phyloP scores from a whole-genome alignment of 2,888 invertebrate species.

The Tethea ocularis region DNA sequence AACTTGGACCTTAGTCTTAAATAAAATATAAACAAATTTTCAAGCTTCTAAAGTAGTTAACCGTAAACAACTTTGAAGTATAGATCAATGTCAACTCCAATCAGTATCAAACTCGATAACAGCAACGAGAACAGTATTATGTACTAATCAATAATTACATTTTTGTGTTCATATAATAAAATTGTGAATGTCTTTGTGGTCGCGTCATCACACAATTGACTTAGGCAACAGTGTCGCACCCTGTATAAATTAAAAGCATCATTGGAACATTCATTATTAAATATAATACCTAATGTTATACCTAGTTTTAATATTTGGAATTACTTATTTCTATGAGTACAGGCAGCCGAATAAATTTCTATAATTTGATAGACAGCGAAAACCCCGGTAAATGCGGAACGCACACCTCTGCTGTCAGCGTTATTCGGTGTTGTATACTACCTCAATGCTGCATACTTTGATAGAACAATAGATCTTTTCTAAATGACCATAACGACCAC shows the following conservation, averaged over 20 bases:
- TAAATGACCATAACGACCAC: no score
- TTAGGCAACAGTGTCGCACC: slow-evolving; percentile 18
- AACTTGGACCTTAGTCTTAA: no score
- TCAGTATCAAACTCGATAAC: slow-evolving; percentile 6
- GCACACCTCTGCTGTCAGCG: no score
- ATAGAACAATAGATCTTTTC: no score
- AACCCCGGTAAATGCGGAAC: no score
- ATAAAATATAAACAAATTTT: no score
- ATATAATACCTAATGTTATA: slow-evolving; percentile 11
- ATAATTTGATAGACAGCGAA: no score
- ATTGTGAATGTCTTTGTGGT: background rate
- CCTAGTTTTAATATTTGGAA: background rate
- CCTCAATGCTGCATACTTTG: no score
- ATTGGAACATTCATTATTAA: slow-evolving; percentile 9
- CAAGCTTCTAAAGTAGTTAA: no score
- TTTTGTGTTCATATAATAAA: background rate
- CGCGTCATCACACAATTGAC: slow-evolving; percentile 18
- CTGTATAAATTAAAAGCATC: slow-evolving; percentile 25
- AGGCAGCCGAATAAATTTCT: background rate
- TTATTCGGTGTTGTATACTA: no score
- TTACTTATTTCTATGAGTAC: background rate
- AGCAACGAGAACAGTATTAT: slow-evolving; percentile 4
- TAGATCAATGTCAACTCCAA: slow-evolving; percentile 3
- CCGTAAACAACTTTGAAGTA: no score
- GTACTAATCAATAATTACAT: background rate